Conservation (phyloP, 2,113 vertebrate species). For the Passer montanus region DNA sequence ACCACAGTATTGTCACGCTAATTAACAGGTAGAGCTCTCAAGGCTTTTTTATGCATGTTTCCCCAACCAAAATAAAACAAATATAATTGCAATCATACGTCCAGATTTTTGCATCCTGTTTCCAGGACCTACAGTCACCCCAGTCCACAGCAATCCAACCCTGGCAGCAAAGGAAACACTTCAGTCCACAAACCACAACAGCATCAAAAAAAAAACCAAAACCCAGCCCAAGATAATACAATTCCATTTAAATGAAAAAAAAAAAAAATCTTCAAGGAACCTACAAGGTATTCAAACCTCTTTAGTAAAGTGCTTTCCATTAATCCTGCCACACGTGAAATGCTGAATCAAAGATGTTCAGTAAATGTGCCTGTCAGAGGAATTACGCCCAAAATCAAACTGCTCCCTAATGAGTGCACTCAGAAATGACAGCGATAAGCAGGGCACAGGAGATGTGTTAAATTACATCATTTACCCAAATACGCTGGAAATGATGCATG, state of each 20-base stretch:
- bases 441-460: not conserved
- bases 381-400: not conserved
- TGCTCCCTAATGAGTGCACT: not conserved
- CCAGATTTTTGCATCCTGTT: not conserved
- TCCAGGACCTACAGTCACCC: not conserved
- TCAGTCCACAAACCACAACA: not conserved
- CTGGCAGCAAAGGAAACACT: not conserved
- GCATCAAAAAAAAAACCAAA: not conserved
- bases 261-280: not conserved
- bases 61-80: not conserved
- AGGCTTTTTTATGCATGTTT: not conserved
- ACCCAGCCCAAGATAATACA: not conserved
- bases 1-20: not conserved
- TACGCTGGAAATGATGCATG: not conserved
- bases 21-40: not conserved
- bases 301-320: conserved; percentile 16
- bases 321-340: not conserved
- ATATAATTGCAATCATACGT: not conserved
- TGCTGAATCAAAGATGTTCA: not conserved
- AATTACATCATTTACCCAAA: not conserved
- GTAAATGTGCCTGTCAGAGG: not conserved
- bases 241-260: not conserved
- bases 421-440: not conserved
- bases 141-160: not conserved
- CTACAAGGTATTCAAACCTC: not conserved